Conservation (phyloP, 2,797 vertebrate species). For the Microtus agrestis region DNA sequence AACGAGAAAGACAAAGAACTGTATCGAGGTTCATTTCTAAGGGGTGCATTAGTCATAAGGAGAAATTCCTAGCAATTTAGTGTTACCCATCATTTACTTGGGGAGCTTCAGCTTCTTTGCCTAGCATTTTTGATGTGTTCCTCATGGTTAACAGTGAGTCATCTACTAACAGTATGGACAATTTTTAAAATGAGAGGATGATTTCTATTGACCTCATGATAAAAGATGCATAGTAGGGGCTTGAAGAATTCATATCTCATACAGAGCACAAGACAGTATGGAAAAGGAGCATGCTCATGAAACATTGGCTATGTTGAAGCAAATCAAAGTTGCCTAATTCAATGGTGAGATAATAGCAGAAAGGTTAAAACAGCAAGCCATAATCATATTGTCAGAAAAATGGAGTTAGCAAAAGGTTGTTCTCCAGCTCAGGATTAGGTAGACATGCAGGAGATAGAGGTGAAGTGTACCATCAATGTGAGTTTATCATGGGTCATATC, state of each 20-base stretch:
- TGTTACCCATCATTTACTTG: neutral
- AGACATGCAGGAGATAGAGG: neutral
- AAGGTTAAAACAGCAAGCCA: neutral
- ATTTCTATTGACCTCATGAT: neutral
- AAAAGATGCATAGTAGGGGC: neutral
- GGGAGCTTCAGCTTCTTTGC: constrained; percentile 29
- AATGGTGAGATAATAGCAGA: neutral
- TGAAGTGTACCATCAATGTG: neutral
- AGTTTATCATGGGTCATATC: neutral
- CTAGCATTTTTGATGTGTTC: neutral
- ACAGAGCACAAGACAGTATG: neutral
- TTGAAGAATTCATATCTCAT: neutral
- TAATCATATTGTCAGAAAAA: neutral
- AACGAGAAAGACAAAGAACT: neutral
- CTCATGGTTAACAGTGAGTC: constrained; percentile 21
- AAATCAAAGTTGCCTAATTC: neutral
- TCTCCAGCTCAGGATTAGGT: neutral
- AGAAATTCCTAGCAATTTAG: neutral
- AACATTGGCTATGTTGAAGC: neutral
- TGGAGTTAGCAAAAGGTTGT: neutral
- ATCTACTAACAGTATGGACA: neutral
- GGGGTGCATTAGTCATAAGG: neutral
- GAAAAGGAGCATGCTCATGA: neutral
- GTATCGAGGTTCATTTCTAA: neutral
- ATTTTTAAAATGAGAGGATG: constrained; percentile 39